A percentile compares a stretch with the other conserved stretches of the same genome.
These are phyloP conservation scores for Synergus gifuensis DNA, from an alignment of 2,888 invertebrate species.

Conservation along the genomic window DNA sequence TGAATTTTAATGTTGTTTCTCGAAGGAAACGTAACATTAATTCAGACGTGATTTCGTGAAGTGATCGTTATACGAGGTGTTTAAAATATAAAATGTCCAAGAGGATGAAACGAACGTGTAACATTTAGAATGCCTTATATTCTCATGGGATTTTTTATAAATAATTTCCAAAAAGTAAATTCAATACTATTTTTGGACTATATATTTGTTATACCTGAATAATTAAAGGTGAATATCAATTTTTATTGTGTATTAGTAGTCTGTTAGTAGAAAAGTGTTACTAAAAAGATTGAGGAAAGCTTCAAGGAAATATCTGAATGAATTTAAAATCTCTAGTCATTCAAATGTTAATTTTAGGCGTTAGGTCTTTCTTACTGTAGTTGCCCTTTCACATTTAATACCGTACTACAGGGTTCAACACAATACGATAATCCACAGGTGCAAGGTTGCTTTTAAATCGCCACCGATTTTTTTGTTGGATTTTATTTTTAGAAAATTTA, in stretches of 20 bases:
- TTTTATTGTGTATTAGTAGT: background rate
- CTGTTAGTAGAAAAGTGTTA: background rate
- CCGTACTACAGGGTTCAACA: background rate
- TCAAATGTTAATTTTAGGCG: conserved; percentile 14
- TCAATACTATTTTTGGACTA: background rate
- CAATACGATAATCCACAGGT: conserved; percentile 19
- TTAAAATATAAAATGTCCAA: conserved; percentile 19
- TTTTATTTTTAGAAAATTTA: conserved; percentile 11
- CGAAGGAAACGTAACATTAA: conserved; percentile 39
- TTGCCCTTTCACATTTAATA: conserved; percentile 8
- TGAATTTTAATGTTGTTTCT: conserved; percentile 40
- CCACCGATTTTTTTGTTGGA: background rate
- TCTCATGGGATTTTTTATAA: background rate
- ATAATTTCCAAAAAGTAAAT: background rate
- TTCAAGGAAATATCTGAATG: background rate
- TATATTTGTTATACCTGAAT: background rate
- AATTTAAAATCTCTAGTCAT: conserved; percentile 11
- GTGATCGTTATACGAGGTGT: conserved; percentile 39
- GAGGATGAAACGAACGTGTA: background rate
- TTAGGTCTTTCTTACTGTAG: background rate
- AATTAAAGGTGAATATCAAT: background rate
- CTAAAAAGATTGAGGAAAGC: background rate
- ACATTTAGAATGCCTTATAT: background rate
- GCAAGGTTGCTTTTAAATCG: conserved; percentile 3
- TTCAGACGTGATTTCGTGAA: conserved; percentile 41